Base-by-base conservation (phyloP, 2,797 vertebrate species). In the Psittacula derbiana region DNA sequence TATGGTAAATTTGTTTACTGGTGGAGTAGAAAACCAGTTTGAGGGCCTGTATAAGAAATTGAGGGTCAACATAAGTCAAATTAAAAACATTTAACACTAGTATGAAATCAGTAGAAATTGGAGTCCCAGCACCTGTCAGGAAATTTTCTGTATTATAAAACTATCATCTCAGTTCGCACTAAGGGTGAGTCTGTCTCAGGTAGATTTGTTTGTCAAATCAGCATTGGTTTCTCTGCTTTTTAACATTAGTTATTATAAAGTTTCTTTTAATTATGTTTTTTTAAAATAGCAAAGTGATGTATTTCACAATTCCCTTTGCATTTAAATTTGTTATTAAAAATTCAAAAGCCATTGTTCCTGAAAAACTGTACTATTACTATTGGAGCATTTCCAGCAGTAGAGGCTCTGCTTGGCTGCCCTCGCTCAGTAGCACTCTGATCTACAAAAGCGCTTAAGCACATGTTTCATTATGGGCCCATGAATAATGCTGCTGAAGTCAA, bases 1-100 rank as follows among this genome's bases (percentile, higher is more conserved):
- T 71, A 1, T 57, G 84, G 57, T 86, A 90, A 65, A 20, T 85
- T 95, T 93, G 64, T 95, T 95, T 93, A 83, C 16, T 41, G 17
- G 8, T 1, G 4, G 9, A 8, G 1, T 50, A 74, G 33, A 76
- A 92, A 64, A 80, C 2, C 2, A 27, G 8, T 78, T 78, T 57
- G 55, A 57, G n/a, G 55, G n/a, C 33, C 55, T 33, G 21, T 57
- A 57, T 33, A 33, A 24, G 16, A 30, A 91, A 88, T 43, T 67
- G 61, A 57, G 6, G 3, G 10, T 36, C 15, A 44, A 7, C 18
- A 10, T 49, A 62, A 70, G 40, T n/a, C 49, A 72, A 70, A 80
- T 65, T 20, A 66, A 82, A 86, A 84, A 3, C 10, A 66, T 62
- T 38, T 73, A 75, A 61, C 12, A 27, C 2, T 24, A 52, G 3